Conservation (phyloP, 2,113 vertebrate genomes). For the Miniopterus natalensis region DNA sequence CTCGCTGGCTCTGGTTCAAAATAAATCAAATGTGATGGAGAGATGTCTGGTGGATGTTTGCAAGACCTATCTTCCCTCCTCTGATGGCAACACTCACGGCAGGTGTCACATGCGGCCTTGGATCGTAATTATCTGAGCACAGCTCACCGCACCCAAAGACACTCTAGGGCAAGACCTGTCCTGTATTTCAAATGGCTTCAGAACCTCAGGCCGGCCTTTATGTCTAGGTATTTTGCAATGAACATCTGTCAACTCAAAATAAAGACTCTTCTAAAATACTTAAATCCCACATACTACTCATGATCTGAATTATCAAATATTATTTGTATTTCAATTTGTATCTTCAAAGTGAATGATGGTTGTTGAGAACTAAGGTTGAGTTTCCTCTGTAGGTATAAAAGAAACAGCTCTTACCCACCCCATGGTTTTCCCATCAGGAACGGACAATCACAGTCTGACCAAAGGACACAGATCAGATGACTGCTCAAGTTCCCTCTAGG, state of each 20-base stretch:
- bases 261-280: background rate
- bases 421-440: background rate
- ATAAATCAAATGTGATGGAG: rapidly evolving
- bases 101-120: background rate
- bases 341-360: background rate
- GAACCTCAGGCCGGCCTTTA: background rate
- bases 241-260: background rate
- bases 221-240: background rate
- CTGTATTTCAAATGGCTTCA: background rate
- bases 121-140: background rate
- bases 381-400: background rate
- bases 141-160: background rate
- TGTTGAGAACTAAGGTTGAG: background rate
- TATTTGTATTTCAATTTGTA: background rate
- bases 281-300: background rate
- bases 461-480: background rate
- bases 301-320: background rate
- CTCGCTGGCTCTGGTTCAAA: background rate
- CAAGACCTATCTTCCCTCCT: background rate
- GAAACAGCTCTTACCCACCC: background rate
- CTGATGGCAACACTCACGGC: background rate
- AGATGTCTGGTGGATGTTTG: background rate
- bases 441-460: background rate
- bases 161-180: background rate
- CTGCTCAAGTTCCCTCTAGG: background rate